phyloP scores from a whole-genome alignment of 2,797 vertebrate genomes.

The Phoeniculus purpureus region DNA sequence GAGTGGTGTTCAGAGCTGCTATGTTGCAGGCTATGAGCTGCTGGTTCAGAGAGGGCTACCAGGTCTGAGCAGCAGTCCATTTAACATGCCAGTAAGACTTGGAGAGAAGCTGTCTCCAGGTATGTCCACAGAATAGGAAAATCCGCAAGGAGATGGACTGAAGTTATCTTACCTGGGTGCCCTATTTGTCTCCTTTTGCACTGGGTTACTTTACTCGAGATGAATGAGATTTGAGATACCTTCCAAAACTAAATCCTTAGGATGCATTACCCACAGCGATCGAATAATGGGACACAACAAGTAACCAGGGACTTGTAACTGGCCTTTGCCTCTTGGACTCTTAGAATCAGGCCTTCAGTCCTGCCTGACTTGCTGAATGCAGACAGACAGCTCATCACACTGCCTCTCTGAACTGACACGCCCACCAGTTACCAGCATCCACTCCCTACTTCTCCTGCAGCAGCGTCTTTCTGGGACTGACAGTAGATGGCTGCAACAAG shows the following conservation, averaged over 20 bases:
- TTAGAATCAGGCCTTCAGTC: neutral
- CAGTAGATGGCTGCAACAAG: neutral
- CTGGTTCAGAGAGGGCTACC: neutral
- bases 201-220: neutral
- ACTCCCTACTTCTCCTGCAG: neutral
- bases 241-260: neutral
- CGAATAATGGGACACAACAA: neutral
- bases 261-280: neutral
- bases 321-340: neutral
- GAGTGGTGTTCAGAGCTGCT: neutral
- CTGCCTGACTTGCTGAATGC: neutral
- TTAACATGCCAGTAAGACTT: neutral
- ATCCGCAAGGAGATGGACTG: neutral
- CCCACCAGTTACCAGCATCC: rapidly evolving
- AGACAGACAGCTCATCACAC: too few species aligned
- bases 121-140: neutral
- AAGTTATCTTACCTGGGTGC: neutral
- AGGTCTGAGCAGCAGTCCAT: neutral
- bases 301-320: neutral
- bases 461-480: neutral
- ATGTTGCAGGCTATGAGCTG: neutral
- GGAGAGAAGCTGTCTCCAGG: neutral
- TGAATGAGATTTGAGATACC: neutral
- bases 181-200: neutral
- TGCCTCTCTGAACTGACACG: neutral